phyloP scores from a whole-genome alignment of 2,113 vertebrate species.

The Vimba vimba region DNA sequence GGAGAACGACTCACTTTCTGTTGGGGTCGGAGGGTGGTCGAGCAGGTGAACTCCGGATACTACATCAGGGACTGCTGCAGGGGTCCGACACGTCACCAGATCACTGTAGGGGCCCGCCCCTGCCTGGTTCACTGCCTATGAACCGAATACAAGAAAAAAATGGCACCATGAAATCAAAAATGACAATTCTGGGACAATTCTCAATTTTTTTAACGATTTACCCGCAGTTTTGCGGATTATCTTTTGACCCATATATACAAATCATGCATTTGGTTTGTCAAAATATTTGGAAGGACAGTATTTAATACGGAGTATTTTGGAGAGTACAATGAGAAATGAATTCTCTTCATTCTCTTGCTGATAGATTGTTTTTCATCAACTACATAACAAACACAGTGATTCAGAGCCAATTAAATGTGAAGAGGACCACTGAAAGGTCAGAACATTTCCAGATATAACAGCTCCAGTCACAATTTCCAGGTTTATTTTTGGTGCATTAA shows the following conservation, averaged over 20 bases:
- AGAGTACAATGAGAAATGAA: not conserved
- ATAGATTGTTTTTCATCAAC: not conserved
- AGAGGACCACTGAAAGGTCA: constrained; percentile 7
- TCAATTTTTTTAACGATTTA: no score
- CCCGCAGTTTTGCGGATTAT: not conserved
- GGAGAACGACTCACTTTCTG: constrained; percentile 70
- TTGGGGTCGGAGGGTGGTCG: constrained; percentile 74
- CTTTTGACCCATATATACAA: not conserved
- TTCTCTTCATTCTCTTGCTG: not conserved
- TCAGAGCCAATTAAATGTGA: constrained; percentile 21
- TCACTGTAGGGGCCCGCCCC: constrained; percentile 91
- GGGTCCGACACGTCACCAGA: constrained; percentile 85
- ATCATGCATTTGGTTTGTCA: not conserved
- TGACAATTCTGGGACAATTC: no score
- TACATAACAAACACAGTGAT: not conserved
- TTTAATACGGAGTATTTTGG: not conserved
- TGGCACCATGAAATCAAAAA: not conserved
- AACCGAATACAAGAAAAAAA: not conserved
- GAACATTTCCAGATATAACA: not conserved
- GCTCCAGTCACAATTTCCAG: not conserved
- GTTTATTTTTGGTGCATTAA: constrained; percentile 5
- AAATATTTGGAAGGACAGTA: not conserved
- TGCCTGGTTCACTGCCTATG: constrained; percentile 90
- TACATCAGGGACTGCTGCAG: constrained; percentile 82
- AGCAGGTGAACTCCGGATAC: constrained; percentile 79